Conservation (phyloP, 2,888 invertebrate species). For the Agonopterix subpropinquella region DNA sequence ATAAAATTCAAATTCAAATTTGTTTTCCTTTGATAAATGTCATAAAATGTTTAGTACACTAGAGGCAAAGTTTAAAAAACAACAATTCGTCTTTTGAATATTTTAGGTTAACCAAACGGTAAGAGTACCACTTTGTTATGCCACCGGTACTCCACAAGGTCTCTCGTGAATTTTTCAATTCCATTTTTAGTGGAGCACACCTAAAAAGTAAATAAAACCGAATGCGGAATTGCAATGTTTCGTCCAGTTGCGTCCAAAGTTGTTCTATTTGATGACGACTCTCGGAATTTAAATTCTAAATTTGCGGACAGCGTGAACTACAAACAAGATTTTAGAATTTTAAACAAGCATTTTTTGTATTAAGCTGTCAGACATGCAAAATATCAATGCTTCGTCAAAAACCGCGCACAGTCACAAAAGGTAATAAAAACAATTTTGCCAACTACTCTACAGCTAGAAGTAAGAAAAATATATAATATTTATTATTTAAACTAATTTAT, state of each 20-base stretch:
- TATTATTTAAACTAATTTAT: constrained; percentile 52
- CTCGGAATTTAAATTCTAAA: no score
- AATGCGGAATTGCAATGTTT: background rate
- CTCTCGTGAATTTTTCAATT: constrained; percentile 1
- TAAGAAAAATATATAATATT: constrained; percentile 68
- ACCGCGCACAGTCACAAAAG: constrained; percentile 15
- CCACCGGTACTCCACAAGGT: background rate
- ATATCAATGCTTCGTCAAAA: constrained; percentile 16
- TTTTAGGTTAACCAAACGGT: background rate
- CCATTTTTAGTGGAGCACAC: background rate
- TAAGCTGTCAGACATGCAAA: background rate
- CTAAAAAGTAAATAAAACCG: background rate
- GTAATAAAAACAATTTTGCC: constrained; percentile 34
- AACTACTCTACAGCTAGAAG: constrained; percentile 55
- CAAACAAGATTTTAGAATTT: background rate
- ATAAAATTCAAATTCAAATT: no score
- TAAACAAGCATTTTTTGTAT: background rate
- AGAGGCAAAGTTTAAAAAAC: background rate
- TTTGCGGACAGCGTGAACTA: no score
- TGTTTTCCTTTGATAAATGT: no score
- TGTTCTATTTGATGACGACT: no score
- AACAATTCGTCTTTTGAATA: background rate
- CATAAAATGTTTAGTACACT: no score
- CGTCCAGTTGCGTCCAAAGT: background rate
- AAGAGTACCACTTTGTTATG: background rate